Conservation (phyloP, 2,113 vertebrate species). For the Gorsachius goisagi region DNA sequence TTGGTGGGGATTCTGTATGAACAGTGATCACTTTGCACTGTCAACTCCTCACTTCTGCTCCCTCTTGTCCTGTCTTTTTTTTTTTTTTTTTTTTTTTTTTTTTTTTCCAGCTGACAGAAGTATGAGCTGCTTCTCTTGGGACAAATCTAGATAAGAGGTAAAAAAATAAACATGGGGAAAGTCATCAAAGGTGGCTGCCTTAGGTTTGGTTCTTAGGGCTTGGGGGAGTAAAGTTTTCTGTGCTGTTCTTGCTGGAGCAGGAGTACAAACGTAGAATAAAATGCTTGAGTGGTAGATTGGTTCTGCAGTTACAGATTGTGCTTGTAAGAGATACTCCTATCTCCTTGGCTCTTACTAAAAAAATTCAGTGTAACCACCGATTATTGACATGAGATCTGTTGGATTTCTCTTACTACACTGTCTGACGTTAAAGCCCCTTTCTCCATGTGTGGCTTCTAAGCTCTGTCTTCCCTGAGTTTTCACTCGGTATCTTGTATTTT, state of each 20-base stretch:
- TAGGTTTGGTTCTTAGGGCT: not conserved
- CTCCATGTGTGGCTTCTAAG: not conserved
- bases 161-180: not conserved
- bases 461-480: not conserved
- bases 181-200: not conserved
- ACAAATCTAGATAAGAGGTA: not conserved
- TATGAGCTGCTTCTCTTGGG: not conserved
- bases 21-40: not conserved
- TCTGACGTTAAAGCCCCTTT: fast-evolving
- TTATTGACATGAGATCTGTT: not conserved
- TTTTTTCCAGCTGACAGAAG: not conserved
- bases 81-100: not conserved
- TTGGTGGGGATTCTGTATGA: not conserved
- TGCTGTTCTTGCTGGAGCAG: not conserved
- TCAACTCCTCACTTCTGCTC: not conserved
- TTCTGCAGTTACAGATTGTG: not conserved
- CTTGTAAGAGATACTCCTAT: fast-evolving
- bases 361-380: not conserved
- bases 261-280: not conserved
- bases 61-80: not conserved
- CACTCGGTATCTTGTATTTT: fast-evolving
- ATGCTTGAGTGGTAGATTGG: not conserved
- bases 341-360: not conserved
- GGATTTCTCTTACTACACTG: not conserved
- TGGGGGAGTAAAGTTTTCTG: not conserved